Percentiles rank a stretch among this genome's conserved stretches.
These are phyloP conservation scores for Morus bassanus DNA, from an alignment of 2,797 vertebrate species.

Conservation along the genomic window DNA sequence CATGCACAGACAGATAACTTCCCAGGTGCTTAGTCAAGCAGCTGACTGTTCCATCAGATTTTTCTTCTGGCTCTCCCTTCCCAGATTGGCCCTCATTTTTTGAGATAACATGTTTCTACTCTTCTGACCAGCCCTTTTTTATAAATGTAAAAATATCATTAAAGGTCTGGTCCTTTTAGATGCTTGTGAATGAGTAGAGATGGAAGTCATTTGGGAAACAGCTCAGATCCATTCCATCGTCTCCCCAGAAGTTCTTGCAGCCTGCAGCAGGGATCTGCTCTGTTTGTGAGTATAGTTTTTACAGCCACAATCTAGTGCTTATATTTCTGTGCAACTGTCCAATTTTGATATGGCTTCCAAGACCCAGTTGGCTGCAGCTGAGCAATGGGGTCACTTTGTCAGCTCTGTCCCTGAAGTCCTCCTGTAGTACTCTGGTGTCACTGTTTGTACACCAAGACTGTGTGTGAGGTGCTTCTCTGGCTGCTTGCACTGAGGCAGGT, in stretches of 20 bases:
- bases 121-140: neutral
- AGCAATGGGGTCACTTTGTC: neutral
- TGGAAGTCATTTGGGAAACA: neutral
- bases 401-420: neutral
- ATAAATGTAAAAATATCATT: neutral
- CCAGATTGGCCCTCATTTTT: neutral
- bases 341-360: neutral
- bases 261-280: neutral
- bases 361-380: neutral
- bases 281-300: neutral
- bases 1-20: neutral
- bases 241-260: neutral
- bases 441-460: rapidly evolving
- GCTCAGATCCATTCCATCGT: neutral
- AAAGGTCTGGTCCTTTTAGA: neutral
- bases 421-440: neutral
- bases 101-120: neutral
- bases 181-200: neutral
- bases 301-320: neutral
- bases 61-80: neutral
- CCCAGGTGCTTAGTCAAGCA: neutral
- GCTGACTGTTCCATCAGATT: neutral
- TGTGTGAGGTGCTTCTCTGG: neutral
- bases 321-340: rapidly evolving
- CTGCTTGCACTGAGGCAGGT: neutral